Percentiles rank a stretch among this genome's conserved stretches.
phyloP scores from a whole-genome alignment of 2,888 invertebrate species.

The Harpalus rufipes region DNA sequence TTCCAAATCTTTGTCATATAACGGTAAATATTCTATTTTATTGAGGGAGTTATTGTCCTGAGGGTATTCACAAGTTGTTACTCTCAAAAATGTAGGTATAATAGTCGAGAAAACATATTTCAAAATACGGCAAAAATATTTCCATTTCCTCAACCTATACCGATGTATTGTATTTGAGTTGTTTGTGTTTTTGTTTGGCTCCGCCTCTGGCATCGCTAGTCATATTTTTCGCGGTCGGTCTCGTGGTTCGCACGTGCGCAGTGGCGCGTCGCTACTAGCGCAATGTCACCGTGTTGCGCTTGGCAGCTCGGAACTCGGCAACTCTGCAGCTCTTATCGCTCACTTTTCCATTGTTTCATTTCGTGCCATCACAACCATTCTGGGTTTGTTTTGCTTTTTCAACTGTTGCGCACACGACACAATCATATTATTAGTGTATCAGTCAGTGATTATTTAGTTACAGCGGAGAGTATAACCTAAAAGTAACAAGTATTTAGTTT shows the following conservation, averaged over 20 bases:
- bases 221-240: constrained; percentile 34
- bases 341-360: constrained; percentile 46
- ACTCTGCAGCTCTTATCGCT: constrained; percentile 20
- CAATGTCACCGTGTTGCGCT: constrained; percentile 43
- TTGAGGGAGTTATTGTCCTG: too few relatives aligned
- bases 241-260: constrained; percentile 47
- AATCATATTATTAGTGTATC: not conserved
- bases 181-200: not conserved
- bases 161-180: not conserved
- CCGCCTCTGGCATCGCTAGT: constrained; percentile 13
- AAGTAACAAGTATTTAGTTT: not conserved
- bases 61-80: too few relatives aligned
- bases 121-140: too few relatives aligned
- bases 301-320: constrained; percentile 6
- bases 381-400: constrained; percentile 37
- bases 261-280: constrained; percentile 36
- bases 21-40: too few relatives aligned
- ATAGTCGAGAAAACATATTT: too few relatives aligned
- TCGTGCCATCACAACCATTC: constrained; percentile 15
- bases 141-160: too few relatives aligned
- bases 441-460: not conserved
- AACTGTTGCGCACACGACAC: constrained; percentile 19
- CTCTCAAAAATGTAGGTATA: too few relatives aligned
- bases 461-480: not conserved
- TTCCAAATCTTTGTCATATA: too few relatives aligned